A percentile compares a stretch with the other conserved stretches of the same genome.
These are phyloP conservation scores for Cottus gobio DNA, from an alignment of 2,113 vertebrate genomes.

Conservation along the genomic window DNA sequence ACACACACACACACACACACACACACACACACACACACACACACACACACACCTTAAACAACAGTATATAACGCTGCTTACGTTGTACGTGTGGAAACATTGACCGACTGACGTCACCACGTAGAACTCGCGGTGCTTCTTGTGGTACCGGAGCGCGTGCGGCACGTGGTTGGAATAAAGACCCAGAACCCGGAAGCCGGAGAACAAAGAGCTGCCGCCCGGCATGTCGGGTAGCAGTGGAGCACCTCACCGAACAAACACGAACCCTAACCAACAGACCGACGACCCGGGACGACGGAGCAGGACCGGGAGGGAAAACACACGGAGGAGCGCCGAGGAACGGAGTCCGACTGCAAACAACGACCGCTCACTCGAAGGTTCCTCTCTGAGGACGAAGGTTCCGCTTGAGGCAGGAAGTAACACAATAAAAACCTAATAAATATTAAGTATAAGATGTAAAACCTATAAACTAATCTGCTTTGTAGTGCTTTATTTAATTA, in stretches of 20 bases:
- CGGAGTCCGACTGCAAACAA: conserved; percentile 41
- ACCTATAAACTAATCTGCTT: neutral
- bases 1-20: no score
- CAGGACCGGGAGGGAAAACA: neutral
- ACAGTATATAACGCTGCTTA: conserved; percentile 75
- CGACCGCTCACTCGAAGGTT: neutral
- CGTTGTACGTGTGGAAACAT: conserved; percentile 93
- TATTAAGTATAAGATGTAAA: no score
- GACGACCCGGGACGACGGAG: neutral
- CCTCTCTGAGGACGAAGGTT: conserved; percentile 32
- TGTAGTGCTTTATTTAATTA: neutral
- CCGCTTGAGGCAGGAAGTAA: neutral
- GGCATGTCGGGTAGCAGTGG: conserved; percentile 32
- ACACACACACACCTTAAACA: no score
- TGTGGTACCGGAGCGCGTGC: conserved; percentile 90
- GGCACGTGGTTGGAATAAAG: conserved; percentile 90
- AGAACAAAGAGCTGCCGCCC: conserved; percentile 81
- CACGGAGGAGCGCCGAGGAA: neutral
- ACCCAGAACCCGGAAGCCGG: conserved; percentile 89
- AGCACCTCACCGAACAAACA: neutral
- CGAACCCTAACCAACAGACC: neutral
- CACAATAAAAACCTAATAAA: no score
- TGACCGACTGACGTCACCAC: conserved; percentile 87
- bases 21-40: no score
- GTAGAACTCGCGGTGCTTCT: conserved; percentile 92